These are phyloP conservation scores for Rhopalosiphum nymphaeae DNA, from an alignment of 2,888 invertebrate species.

Conservation along the genomic window DNA sequence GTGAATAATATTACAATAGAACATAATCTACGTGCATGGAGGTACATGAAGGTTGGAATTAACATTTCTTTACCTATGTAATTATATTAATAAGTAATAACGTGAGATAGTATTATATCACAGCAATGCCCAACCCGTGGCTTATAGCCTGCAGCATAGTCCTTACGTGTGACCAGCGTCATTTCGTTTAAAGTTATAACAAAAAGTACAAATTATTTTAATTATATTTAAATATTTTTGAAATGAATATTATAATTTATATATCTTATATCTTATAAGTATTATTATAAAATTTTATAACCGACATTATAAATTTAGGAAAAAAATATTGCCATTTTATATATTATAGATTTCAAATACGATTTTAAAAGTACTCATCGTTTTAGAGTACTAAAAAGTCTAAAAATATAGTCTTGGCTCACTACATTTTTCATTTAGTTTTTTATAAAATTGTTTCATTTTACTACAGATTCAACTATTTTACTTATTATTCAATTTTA, in stretches of 20 bases:
- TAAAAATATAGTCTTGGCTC: neutral
- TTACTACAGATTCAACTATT: neutral
- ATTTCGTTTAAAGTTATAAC: neutral
- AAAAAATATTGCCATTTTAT: neutral
- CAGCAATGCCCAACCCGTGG: neutral
- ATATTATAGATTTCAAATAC: neutral
- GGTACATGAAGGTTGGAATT: neutral
- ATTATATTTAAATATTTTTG: neutral
- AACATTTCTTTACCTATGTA: neutral
- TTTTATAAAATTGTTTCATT: neutral
- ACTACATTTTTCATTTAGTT: neutral
- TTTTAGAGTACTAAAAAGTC: neutral
- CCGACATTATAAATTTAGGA: too few relatives aligned
- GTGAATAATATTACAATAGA: neutral
- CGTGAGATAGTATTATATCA: neutral
- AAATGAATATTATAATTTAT: neutral
- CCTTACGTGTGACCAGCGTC: neutral
- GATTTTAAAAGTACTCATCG: neutral
- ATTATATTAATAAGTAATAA: conserved; percentile 13
- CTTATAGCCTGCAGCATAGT: neutral
- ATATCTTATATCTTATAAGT: neutral
- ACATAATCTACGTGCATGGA: neutral
- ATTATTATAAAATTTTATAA: neutral
- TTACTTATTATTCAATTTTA: neutral
- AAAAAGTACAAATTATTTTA: neutral